Base-by-base conservation (phyloP, 2,888 invertebrate species). In the Bugula neritina region DNA sequence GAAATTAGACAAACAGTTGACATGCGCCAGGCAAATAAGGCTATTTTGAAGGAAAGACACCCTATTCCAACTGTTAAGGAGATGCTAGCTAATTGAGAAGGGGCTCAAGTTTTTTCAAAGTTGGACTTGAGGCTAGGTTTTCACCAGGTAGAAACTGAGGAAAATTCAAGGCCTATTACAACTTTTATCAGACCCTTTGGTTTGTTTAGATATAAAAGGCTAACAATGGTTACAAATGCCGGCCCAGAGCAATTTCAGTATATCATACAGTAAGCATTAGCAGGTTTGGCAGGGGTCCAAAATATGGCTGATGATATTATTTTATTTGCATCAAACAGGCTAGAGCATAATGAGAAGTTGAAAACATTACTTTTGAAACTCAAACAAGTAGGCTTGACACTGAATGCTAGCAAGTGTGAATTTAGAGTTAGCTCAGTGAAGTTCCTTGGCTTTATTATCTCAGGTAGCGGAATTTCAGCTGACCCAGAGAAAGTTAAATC, bases 1-100 rank as follows among this genome's bases (percentile, higher is more conserved):
- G 57, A 57, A 5, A 57, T 57, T 23, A 57, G 57, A n/a, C 5
- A 5, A 13, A 57, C 57, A 10, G 57, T 57, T 27, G 27, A 57
- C 27, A 57, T 57, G 57, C 57, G 57, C 27, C 57, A 57, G 23
- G 57, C 27, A 27, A 57, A 57, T 57, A 57, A 27, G 27, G 57
- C 57, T 10, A 57, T 57, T 57, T 17, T n/a, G 10, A 3, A 23
- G 3, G 3, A 57, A 57, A 10, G 57, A 5, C 57, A 57, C 27
- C 57, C 57, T 57, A 57, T 57, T n/a, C 57, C 57, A 3, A 57
- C 57, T 13, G 23, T 23, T 10, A 57, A 57, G 23, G 57, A 57
- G 57, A 57, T 57, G 57, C 23, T 57, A n/a, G 57, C 57, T 27
- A 57, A 57, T 57, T 57, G 5, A 27, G 57, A 57, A n/a, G n/a